These are phyloP conservation scores for Trileptium ribeirensis DNA, from an alignment of 2,888 invertebrate genomes.

Conservation along the genomic window DNA sequence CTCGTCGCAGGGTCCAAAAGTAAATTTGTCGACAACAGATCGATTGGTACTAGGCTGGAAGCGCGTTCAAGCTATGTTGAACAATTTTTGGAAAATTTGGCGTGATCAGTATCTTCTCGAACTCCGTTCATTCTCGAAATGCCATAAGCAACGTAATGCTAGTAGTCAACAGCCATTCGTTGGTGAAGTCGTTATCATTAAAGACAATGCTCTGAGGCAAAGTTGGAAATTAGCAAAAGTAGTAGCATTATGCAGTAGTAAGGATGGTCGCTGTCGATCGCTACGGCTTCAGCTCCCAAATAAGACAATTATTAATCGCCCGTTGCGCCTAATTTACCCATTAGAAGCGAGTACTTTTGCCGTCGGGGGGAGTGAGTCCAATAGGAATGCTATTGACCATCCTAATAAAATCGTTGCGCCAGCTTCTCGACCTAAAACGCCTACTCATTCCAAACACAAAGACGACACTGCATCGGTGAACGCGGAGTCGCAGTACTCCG, in stretches of 20 bases:
- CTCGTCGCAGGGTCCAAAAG: background rate
- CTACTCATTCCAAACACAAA: too few species aligned
- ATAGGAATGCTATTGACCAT: too few species aligned
- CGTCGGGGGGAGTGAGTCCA: too few species aligned
- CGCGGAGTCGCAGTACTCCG: too few species aligned
- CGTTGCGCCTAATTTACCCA: background rate
- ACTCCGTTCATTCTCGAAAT: background rate
- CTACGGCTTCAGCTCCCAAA: background rate
- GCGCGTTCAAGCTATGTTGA: background rate
- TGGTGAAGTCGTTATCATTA: background rate
- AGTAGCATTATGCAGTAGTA: background rate
- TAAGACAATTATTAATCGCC: background rate
- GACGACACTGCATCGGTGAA: too few species aligned
- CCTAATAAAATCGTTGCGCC: too few species aligned
- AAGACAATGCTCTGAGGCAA: constrained; percentile 2
- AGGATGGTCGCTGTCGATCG: constrained; percentile 1
- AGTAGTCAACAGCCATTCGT: background rate
- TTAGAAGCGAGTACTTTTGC: background rate
- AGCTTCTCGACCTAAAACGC: too few species aligned
- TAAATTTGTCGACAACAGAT: background rate
- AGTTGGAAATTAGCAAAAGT: constrained; percentile 9
- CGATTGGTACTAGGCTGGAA: background rate
- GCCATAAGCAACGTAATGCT: background rate
- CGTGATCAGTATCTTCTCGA: background rate
- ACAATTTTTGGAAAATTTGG: constrained; percentile 4